A percentile compares a stretch with the other conserved stretches of the same genome.
Evolutionary conservation across 2,888 invertebrate genomes (phyloP).

Genomic region (Empis livida): DNA sequence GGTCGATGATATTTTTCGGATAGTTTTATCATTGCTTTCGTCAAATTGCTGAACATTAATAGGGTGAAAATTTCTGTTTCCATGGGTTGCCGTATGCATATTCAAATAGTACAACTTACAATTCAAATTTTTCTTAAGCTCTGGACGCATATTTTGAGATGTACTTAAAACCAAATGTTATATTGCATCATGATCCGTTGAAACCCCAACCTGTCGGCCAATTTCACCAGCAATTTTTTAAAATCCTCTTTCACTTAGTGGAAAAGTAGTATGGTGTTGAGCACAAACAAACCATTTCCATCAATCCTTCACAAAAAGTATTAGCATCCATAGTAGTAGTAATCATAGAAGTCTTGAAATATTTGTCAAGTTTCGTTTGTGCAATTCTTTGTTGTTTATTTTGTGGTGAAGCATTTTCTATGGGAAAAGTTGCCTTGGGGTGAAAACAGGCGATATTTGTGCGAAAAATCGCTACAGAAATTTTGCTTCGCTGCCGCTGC

Average conservation of each 20-base stretch:
- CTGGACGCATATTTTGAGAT: neutral
- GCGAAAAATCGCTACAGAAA: no score
- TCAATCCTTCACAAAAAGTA: conserved; percentile 1
- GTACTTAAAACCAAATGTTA: neutral
- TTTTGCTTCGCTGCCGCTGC: no score
- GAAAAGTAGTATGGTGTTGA: conserved; percentile 2
- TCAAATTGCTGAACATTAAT: neutral
- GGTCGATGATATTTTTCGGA: neutral
- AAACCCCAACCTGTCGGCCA: neutral
- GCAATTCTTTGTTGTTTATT: conserved; percentile 1
- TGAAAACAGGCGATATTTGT: no score
- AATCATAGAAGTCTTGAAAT: neutral
- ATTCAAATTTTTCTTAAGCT: conserved; percentile 1
- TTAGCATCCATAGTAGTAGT: conserved; percentile 1
- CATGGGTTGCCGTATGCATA: neutral
- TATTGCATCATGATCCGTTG: neutral
- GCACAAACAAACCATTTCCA: conserved; percentile 2
- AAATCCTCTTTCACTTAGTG: conserved; percentile 1
- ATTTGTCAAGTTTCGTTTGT: neutral
- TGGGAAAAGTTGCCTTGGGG: no score
- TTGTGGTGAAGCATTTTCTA: neutral
- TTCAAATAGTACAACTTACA: neutral
- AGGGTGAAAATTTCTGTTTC: neutral
- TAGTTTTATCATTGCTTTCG: neutral
- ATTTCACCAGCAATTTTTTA: conserved; percentile 1